Evolutionary conservation across 1,140 invertebrate species (phyloP).

Genomic region (Mactra quadrangularis): DNA sequence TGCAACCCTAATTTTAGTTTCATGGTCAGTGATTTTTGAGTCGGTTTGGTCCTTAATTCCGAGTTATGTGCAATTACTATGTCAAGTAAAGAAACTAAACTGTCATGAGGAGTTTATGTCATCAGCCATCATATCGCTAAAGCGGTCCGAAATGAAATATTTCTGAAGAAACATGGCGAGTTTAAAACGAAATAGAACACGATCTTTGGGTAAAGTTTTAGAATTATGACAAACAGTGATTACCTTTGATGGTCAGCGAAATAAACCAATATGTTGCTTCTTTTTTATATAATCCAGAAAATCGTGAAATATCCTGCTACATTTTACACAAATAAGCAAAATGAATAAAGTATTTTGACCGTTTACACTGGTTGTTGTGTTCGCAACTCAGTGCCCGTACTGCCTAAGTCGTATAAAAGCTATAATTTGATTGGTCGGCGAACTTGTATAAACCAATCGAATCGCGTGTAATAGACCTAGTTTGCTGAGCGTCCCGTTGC

Average conservation of each 20-base stretch:
- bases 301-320: not conserved
- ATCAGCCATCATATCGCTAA: too few relatives aligned
- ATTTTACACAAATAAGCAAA: conserved; percentile 4
- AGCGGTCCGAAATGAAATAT: too few relatives aligned
- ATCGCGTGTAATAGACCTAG: not conserved
- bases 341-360: conserved; percentile 31
- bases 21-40: too few relatives aligned
- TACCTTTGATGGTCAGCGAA: conserved; percentile 58
- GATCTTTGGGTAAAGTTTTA: too few relatives aligned
- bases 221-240: not conserved
- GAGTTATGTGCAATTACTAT: too few relatives aligned
- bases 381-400: conserved; percentile 47
- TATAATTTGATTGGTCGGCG: conserved; percentile 60
- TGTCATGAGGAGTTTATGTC: too few relatives aligned
- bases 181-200: too few relatives aligned
- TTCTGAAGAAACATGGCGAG: too few relatives aligned
- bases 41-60: too few relatives aligned
- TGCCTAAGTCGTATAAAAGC: conserved; percentile 4
- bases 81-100: too few relatives aligned
- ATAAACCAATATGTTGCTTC: not conserved
- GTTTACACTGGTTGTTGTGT: conserved; percentile 63
- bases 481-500: conserved; percentile 63
- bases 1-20: too few relatives aligned
- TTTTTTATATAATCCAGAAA: too few relatives aligned
- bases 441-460: conserved; percentile 59